These are phyloP conservation scores for Caenorhabditis sp. DNA, from an alignment of 2,888 invertebrate species.

Conservation along the genomic window DNA sequence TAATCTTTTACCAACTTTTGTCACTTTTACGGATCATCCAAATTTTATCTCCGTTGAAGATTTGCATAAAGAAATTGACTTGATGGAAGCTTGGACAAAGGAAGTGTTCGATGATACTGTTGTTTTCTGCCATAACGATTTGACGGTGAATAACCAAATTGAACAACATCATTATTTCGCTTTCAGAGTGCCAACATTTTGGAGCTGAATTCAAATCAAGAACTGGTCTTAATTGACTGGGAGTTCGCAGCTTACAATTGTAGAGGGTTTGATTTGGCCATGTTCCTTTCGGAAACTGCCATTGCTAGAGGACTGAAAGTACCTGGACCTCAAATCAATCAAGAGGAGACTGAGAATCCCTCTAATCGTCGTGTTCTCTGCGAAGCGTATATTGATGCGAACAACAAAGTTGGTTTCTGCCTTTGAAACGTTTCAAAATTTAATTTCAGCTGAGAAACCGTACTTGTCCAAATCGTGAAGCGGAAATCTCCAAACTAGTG, in stretches of 20 bases:
- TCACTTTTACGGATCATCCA: constrained; percentile 27
- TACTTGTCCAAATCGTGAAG: background rate
- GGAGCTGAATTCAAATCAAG: constrained; percentile 1
- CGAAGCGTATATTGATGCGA: constrained; percentile 16
- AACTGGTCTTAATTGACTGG: constrained; percentile 7
- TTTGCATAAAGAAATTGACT: constrained; percentile 8
- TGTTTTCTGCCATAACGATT: constrained; percentile 37
- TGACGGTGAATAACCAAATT: constrained; percentile 1
- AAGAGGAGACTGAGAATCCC: constrained; percentile 9
- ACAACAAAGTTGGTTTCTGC: background rate
- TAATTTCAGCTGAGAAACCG: constrained; percentile 26
- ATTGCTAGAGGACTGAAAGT: background rate
- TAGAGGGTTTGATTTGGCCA: constrained; percentile 28
- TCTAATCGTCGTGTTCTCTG: constrained; percentile 2
- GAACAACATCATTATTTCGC: background rate
- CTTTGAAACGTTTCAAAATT: background rate
- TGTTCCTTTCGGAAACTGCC: constrained; percentile 3
- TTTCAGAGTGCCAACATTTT: constrained; percentile 17
- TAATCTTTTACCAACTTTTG: background rate
- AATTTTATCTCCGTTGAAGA: constrained; percentile 6
- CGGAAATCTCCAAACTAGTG: constrained; percentile 13
- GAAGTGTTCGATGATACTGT: constrained; percentile 27
- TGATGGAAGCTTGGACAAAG: background rate
- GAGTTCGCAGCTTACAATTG: constrained; percentile 20
- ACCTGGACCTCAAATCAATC: constrained; percentile 1